A percentile compares a stretch with the other conserved stretches of the same genome.
Conservation (phyloP, 2,113 vertebrate genomes). For the Amphiprion percula region DNA sequence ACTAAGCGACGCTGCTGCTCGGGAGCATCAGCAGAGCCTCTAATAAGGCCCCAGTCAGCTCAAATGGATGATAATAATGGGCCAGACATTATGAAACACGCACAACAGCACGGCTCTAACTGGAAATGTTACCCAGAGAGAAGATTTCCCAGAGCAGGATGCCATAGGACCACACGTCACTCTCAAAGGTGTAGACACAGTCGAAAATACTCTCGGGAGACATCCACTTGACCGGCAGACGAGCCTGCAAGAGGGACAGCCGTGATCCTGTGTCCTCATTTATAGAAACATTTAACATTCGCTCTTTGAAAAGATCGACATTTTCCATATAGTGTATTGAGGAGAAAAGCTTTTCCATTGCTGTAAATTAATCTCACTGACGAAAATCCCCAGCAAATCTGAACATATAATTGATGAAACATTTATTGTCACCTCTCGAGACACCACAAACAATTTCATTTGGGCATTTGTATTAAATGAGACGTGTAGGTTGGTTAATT, state of each 20-base stretch:
- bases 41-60: conserved; percentile 19
- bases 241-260: conserved; percentile 85
- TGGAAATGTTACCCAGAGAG: conserved; percentile 90
- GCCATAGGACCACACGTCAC: conserved; percentile 98
- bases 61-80: conserved; percentile 23
- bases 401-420: too few relatives aligned
- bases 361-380: not conserved
- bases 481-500: too few relatives aligned
- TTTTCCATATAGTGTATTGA: not conserved
- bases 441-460: too few relatives aligned
- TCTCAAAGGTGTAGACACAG: conserved; percentile 96
- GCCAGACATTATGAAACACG: conserved; percentile 21
- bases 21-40: conserved; percentile 21
- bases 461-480: too few relatives aligned
- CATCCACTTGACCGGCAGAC: conserved; percentile 99
- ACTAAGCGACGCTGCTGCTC: conserved; percentile 41
- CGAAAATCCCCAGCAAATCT: not conserved
- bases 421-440: too few relatives aligned
- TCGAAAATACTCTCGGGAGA: conserved; percentile 98
- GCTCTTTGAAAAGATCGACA: not conserved
- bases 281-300: not conserved
- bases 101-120: conserved; percentile 15
- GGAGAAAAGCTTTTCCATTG: not conserved
- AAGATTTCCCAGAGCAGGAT: conserved; percentile 99
- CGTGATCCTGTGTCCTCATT: not conserved